Conservation (phyloP, 2,113 vertebrate species). For the Hylia prasina region DNA sequence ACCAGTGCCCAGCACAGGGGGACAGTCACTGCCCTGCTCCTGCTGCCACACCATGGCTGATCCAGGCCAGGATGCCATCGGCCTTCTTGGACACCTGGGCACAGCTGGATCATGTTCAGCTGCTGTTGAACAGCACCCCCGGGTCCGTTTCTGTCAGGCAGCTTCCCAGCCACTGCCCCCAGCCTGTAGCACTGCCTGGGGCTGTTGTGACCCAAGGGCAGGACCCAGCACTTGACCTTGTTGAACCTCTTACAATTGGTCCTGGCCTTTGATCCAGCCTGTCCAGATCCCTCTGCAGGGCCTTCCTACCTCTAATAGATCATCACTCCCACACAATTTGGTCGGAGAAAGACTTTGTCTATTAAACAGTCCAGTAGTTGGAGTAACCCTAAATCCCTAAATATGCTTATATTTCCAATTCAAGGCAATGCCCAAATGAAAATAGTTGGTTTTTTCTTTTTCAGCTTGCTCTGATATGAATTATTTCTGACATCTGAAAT, state of each 20-base stretch:
- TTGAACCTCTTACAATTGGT: fast-evolving
- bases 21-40: not conserved
- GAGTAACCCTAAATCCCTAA: not conserved
- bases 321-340: not conserved
- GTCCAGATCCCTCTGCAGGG: not conserved
- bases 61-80: not conserved
- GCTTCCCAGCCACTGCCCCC: not conserved
- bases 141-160: fast-evolving
- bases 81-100: not conserved
- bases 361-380: not conserved
- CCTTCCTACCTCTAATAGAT: not conserved
- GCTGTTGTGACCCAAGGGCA: not conserved
- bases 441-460: not conserved
- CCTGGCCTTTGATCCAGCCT: not conserved
- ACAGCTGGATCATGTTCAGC: not conserved
- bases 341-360: not conserved
- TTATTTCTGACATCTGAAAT: not conserved
- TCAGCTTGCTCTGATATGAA: not conserved
- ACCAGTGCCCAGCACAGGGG: not conserved
- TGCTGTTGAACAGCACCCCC: fast-evolving
- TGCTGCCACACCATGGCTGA: not conserved
- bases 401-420: not conserved
- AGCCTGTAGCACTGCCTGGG: fast-evolving
- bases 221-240: fast-evolving
- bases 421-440: not conserved